Base-by-base conservation (phyloP, 2,113 vertebrate genomes). In the Procavia capensis region DNA sequence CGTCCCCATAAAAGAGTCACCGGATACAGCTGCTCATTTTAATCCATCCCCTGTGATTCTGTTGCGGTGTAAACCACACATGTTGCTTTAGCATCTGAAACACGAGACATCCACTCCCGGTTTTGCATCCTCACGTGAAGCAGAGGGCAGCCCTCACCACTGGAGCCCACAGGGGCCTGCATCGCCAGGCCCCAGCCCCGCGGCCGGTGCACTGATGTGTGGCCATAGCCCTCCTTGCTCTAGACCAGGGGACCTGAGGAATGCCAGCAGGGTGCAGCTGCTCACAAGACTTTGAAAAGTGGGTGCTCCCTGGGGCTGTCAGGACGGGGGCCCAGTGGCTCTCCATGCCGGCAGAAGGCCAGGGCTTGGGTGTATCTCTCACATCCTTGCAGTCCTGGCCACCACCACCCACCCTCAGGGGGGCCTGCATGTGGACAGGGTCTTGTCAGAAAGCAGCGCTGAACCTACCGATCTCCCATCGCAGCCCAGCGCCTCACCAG, bases 71-170 rank as follows among this genome's bases (percentile, higher is more conserved):
- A 34, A 31, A 14, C 14, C 22, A 19, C 7, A 2, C 1, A 3
- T 61, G 17, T 17, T 3, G 11, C 20, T n/a, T 59, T 41, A 16
- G 50, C 14, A 16, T 54, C 50, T 54, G 50, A 29, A 72, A 54
- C 43, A 3, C 13, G 2, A 5, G 68, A 31, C 3, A 6, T 5
- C 76, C 75, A 6, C 4, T 31, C 43, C 0, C 0, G 36, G 47
- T 6, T 19, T 64, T 11, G 17, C 0, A 0, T 50, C 57, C 0
- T 0, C 17, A 3, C 4, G 0, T 10, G 19, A 14, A 0, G 31
- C 24, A 19, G 13, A 5, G 0, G 13, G 43, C 2, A 0, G 27
- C 5, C 11, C 70, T 9, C 19, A 41, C 3, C 3, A 20, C 1
- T 22, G n/a, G 9, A 25, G 9, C 34, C 31, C 34, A 25, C 13